Evolutionary conservation across 2,888 invertebrate genomes (phyloP), one percentile per base, ranked within the genome.

Genomic region (Drosophila falleni): DNA sequence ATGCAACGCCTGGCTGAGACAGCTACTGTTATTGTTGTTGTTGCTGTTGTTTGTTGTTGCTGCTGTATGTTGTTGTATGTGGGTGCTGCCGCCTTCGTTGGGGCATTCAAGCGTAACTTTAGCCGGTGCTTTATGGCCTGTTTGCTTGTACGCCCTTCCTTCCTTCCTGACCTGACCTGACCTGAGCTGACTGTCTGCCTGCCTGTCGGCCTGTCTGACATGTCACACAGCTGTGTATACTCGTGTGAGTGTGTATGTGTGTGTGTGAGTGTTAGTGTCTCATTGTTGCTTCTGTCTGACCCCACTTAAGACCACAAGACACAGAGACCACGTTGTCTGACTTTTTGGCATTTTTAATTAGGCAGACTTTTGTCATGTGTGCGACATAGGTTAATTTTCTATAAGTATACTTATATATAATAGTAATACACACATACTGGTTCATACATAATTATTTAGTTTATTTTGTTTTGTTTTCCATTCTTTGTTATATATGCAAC

Each of bases 271-370:
- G 58, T 16, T 59, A 50, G 66, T 55, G 58, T 61, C 55, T 46
- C 74, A 67, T 78, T 74, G 78, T 71, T 74, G 70, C 53, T 62
- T 51, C 70, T 66, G 72, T 71, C 66, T 80, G 80, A 74, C 74
- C 78, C 80, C 74, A 70, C 69, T 65, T 58, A 64, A 62, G 67
- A 51, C 64, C 61, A 39, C 39, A 44, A 42, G 19, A 49, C 69
- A 51, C 44, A 44, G 68, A 59, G 50, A 42, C 61, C 50, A 51
- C 44, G 41, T 72, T 56, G 69, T 46, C 60, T 78, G 88, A 83
- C 87, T 86, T 85, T 90, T 89, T 78, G 89, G 87, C 78, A 89
- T 90, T 89, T 89, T 89, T 89, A 89, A 89, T 89, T 87, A 89
- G 89, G 71, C 73, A 63, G 71, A 73, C 65, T 73, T 78, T 80